These are phyloP conservation scores for Regulus satrapa DNA, from an alignment of 2,113 vertebrate species.

Conservation along the genomic window DNA sequence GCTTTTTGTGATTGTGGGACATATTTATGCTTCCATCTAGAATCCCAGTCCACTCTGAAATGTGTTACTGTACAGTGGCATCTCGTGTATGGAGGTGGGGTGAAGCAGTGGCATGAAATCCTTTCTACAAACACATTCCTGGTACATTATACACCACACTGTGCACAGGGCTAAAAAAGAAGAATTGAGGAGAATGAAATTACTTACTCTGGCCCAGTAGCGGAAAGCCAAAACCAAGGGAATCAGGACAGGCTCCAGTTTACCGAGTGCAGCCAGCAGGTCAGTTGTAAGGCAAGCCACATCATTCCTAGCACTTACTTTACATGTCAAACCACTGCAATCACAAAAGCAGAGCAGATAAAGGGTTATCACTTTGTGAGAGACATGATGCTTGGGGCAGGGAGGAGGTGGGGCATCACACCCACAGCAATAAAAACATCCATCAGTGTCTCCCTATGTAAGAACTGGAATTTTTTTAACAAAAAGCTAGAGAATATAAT, in stretches of 20 bases:
- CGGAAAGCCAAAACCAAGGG: constrained; percentile 95
- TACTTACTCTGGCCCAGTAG: constrained; percentile 92
- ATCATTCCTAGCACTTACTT: constrained; percentile 96
- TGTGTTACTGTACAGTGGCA: not conserved
- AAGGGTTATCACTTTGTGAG: not conserved
- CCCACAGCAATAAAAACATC: not conserved
- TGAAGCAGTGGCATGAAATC: not conserved
- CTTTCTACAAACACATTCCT: not conserved
- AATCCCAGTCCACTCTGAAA: not conserved
- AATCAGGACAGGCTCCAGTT: constrained; percentile 87
- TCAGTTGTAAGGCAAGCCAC: constrained; percentile 96
- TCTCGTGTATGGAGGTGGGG: not conserved
- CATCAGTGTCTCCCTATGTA: not conserved
- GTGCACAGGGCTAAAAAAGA: not conserved
- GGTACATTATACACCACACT: not conserved
- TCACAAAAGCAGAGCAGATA: not conserved
- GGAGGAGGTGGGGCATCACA: not conserved
- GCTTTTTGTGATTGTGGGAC: not conserved
- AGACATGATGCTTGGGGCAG: not conserved
- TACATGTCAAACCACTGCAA: constrained; percentile 87
- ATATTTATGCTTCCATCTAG: not conserved
- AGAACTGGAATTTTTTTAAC: not conserved
- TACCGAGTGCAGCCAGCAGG: constrained; percentile 88
- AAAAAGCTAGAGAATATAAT: not conserved
- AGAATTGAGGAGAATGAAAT: not conserved